Evolutionary conservation across 1,140 invertebrate species (phyloP).

Genomic region (Drosophila willistoni): DNA sequence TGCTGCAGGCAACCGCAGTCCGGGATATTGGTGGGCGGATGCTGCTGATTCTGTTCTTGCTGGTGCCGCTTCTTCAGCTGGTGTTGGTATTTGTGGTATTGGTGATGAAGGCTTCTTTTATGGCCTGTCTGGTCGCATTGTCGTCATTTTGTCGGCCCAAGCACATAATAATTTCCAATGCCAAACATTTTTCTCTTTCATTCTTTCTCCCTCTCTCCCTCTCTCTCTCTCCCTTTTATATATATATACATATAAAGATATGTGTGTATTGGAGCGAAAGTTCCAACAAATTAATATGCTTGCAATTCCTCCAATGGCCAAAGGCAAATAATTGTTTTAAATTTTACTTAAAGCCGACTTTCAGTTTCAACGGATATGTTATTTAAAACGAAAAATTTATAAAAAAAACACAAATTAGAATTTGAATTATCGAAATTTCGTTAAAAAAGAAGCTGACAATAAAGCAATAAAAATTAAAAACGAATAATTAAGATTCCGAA

Average conservation of each 20-base stretch:
- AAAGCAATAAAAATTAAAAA: too few relatives aligned
- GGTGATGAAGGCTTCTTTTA: conserved; percentile 28
- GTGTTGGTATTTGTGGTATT: conserved; percentile 11
- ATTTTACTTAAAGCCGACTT: not conserved
- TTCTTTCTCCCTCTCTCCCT: not conserved
- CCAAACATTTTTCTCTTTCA: conserved; percentile 39
- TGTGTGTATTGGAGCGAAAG: conserved; percentile 12
- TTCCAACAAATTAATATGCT: conserved; percentile 69
- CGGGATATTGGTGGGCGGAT: conserved; percentile 9
- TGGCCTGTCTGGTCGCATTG: conserved; percentile 68
- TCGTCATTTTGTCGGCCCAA: conserved; percentile 72
- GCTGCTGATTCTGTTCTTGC: not conserved
- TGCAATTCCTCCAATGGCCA: conserved; percentile 18
- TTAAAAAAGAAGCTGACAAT: too few relatives aligned
- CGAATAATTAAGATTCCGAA: too few relatives aligned
- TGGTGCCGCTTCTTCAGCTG: not conserved
- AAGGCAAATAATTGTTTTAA: not conserved
- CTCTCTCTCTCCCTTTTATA: not conserved
- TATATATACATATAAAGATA: not conserved
- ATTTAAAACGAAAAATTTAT: too few relatives aligned
- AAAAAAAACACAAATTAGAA: too few relatives aligned
- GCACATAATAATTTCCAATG: conserved; percentile 69
- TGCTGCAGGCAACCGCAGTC: conserved; percentile 68
- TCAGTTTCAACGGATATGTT: not conserved
- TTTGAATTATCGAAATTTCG: too few relatives aligned